A percentile compares a stretch with the other conserved stretches of the same genome.
Evolutionary conservation across 1,140 invertebrate genomes (phyloP).

Genomic region (Uloborus diversus): DNA sequence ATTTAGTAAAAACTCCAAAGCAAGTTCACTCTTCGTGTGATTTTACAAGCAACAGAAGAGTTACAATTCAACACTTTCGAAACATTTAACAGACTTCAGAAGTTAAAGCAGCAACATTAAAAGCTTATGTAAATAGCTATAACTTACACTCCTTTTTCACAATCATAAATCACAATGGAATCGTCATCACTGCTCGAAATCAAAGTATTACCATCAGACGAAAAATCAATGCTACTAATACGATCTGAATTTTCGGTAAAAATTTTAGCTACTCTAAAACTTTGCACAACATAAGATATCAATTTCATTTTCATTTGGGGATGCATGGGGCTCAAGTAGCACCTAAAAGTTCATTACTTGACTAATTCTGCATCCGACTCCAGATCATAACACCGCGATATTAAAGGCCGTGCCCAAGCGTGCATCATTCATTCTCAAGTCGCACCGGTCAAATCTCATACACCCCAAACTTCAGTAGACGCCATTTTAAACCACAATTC

Average conservation of each 20-base stretch:
- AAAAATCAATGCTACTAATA: slow-evolving; percentile 98
- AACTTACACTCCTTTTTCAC: slow-evolving; percentile 89
- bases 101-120: not conserved
- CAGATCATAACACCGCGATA: not conserved
- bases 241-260: slow-evolving; percentile 97
- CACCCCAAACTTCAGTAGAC: slow-evolving; percentile 12
- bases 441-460: slow-evolving; percentile 16
- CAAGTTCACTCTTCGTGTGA: not conserved
- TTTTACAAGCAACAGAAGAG: not conserved
- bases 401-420: not conserved
- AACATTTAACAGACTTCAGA: not conserved
- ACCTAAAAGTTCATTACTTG: not conserved
- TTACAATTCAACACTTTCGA: not conserved
- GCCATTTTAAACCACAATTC: slow-evolving; percentile 5
- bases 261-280: slow-evolving; percentile 87
- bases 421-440: not conserved
- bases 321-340: slow-evolving; percentile 31
- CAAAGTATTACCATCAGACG: slow-evolving; percentile 90
- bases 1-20: not conserved
- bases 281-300: slow-evolving; percentile 88
- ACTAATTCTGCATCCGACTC: not conserved
- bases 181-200: slow-evolving; percentile 99
- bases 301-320: slow-evolving; percentile 78
- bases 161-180: slow-evolving; percentile 99
- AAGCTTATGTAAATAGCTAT: too few species aligned